Evolutionary conservation across 2,797 vertebrate genomes (phyloP).

Genomic region (Sebastolobus alascanus): DNA sequence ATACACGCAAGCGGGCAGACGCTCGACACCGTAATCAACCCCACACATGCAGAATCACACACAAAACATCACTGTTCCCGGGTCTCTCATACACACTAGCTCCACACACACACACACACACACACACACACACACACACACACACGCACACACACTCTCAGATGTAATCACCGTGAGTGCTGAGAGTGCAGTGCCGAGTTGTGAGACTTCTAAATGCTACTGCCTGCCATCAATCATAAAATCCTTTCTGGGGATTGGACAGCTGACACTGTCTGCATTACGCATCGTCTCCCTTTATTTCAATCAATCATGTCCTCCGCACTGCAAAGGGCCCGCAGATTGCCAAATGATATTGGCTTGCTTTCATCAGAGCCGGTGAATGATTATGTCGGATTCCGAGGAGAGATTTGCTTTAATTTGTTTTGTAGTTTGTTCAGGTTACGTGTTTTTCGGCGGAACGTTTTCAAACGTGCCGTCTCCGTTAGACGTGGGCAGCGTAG

Average conservation of each 20-base stretch:
- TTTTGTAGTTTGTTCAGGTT: conserved; percentile 36
- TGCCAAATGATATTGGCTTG: conserved; percentile 76
- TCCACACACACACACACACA: conserved; percentile 7
- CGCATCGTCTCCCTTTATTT: conserved; percentile 78
- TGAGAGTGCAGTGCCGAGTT: conserved; percentile 78
- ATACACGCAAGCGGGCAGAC: conserved; percentile 45
- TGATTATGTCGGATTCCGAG: conserved; percentile 55
- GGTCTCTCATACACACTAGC: conserved; percentile 4
- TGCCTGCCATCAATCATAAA: conserved; percentile 81
- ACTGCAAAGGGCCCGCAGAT: conserved; percentile 64
- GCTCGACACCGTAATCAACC: conserved; percentile 66
- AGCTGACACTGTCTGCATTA: conserved; percentile 79
- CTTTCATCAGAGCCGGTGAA: conserved; percentile 68
- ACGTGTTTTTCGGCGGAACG: conserved; percentile 7
- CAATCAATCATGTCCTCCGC: conserved; percentile 73
- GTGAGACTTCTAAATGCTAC: conserved; percentile 75
- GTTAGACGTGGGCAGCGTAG: not conserved
- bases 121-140: conserved; percentile 37
- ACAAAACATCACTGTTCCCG: conserved; percentile 19
- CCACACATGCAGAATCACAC: conserved; percentile 52
- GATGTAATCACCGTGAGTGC: conserved; percentile 82
- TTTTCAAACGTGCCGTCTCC: conserved; percentile 3
- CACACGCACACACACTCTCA: conserved; percentile 43
- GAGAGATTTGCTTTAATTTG: conserved; percentile 42
- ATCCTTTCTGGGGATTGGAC: conserved; percentile 83